phyloP scores from a whole-genome alignment of 37 sponge, comb jelly and placozoan genomes.

The Crambe crambe region DNA sequence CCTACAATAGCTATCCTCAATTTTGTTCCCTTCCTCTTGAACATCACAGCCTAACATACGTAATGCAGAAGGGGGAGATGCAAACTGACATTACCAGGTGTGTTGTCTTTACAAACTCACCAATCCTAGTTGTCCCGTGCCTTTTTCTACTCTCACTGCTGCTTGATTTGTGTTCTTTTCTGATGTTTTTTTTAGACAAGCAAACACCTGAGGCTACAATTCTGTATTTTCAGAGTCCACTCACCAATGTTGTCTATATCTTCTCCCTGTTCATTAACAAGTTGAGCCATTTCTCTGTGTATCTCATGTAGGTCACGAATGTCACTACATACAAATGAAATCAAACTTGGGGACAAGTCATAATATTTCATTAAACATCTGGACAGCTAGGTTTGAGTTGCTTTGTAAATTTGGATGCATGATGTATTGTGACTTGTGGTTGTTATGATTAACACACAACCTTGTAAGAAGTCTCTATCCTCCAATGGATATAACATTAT shows the following conservation, averaged over 20 bases:
- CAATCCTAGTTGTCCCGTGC: background rate
- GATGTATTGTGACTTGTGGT: no score
- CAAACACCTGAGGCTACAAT: background rate
- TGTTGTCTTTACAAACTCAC: background rate
- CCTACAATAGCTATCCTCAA: background rate
- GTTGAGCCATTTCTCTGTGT: slow-evolving; percentile 27
- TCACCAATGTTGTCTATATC: slow-evolving; percentile 58
- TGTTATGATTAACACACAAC: no score
- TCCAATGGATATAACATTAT: no score
- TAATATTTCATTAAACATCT: no score
- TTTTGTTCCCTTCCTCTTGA: slow-evolving; percentile 16
- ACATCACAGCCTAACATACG: slow-evolving; percentile 59
- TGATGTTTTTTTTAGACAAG: no score
- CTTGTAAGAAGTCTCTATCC: no score
- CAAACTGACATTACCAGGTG: background rate
- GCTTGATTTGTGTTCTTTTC: slow-evolving; percentile 8
- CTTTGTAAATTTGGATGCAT: no score
- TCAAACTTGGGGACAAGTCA: no score
- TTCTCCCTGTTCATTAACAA: slow-evolving; percentile 62
- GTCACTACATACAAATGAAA: slow-evolving; percentile 44
- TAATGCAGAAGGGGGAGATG: background rate
- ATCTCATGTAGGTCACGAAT: slow-evolving; percentile 58
- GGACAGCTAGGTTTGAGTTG: no score
- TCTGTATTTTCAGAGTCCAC: background rate
- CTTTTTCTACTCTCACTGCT: slow-evolving; percentile 18